A percentile compares a stretch with the other conserved stretches of the same genome.
Evolutionary conservation across 2,113 vertebrate genomes (phyloP).

Genomic region (Eudyptes chrysolophus): DNA sequence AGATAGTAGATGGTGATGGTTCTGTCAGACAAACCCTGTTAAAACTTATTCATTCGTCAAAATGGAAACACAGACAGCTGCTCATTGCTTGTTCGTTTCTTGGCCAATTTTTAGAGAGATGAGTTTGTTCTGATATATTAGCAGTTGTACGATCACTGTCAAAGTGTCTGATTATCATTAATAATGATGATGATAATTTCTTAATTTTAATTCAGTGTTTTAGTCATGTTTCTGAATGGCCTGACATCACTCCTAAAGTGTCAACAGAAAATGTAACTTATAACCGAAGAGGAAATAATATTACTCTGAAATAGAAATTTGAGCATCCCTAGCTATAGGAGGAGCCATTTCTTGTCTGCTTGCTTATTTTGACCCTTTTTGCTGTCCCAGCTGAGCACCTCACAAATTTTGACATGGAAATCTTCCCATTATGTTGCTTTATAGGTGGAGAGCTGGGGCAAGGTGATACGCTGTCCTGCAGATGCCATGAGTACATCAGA

Average conservation of each 20-base stretch:
- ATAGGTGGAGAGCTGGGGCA: neutral
- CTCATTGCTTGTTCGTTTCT: neutral
- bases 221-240: neutral
- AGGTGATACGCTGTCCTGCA: accelerated
- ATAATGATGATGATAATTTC: neutral
- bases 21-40: neutral
- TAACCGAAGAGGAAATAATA: neutral
- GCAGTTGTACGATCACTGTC: neutral
- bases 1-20: neutral
- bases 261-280: neutral
- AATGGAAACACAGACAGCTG: neutral
- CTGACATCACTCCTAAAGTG: neutral
- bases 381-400: neutral
- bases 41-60: neutral
- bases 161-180: neutral
- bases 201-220: neutral
- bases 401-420: neutral
- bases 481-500: neutral
- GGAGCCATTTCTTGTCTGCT: neutral
- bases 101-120: neutral
- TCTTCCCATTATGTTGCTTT: neutral
- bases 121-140: neutral
- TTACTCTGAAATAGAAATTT: neutral
- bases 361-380: neutral
- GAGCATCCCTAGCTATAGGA: neutral